These are phyloP conservation scores for Philhelius pedissequus DNA, from an alignment of 2,888 invertebrate species.

Conservation along the genomic window DNA sequence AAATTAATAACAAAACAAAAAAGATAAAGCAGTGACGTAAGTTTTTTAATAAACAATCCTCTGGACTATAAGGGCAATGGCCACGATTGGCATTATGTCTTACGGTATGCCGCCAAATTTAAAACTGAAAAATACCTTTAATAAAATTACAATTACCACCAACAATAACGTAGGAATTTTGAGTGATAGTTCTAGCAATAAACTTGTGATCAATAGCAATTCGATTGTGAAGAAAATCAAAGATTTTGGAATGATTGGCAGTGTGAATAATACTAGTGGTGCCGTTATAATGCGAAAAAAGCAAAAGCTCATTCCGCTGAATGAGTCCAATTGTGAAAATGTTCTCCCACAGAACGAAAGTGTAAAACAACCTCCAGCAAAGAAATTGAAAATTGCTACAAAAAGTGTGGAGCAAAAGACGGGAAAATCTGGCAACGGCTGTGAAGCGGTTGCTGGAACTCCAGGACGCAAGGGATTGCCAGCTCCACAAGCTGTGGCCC, in stretches of 20 bases:
- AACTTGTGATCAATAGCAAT: conserved; percentile 73
- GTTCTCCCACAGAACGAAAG: not conserved
- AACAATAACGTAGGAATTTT: conserved; percentile 73
- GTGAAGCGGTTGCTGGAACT: conserved; percentile 69
- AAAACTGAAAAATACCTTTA: conserved; percentile 74
- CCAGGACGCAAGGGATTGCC: conserved; percentile 80
- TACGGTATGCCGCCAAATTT: conserved; percentile 73
- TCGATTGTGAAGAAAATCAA: conserved; percentile 77
- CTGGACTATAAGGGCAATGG: conserved; percentile 71
- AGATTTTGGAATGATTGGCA: conserved; percentile 77
- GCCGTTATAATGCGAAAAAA: conserved; percentile 67
- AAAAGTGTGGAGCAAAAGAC: conserved; percentile 13
- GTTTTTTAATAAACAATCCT: not conserved
- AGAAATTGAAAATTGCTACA: conserved; percentile 47
- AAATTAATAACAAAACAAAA: not conserved
- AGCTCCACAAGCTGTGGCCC: conserved; percentile 89
- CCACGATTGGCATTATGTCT: conserved; percentile 75
- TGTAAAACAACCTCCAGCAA: conserved; percentile 44
- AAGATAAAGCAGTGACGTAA: not conserved
- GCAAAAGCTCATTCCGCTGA: conserved; percentile 45
- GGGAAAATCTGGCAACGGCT: conserved; percentile 1
- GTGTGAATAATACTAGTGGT: conserved; percentile 71
- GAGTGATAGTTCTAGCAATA: conserved; percentile 70
- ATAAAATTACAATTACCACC: conserved; percentile 75
- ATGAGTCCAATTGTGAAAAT: conserved; percentile 68